Evolutionary conservation across 2,888 invertebrate genomes (phyloP).

Genomic region (Eristalis tenax): DNA sequence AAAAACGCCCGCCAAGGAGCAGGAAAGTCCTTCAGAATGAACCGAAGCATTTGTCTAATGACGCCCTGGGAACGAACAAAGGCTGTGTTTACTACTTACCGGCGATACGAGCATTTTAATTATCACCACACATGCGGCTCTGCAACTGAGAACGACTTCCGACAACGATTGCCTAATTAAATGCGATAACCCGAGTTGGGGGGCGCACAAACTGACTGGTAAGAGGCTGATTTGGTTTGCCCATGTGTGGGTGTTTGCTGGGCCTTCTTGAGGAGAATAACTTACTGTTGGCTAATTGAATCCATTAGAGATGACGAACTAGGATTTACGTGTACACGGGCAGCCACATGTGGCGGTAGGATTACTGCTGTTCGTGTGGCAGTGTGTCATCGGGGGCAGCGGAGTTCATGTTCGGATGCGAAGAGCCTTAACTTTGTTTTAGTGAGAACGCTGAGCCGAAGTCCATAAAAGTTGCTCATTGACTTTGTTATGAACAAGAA

Average conservation of each 20-base stretch:
- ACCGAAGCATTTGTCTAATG: not conserved
- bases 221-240: not conserved
- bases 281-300: slow-evolving; percentile 36
- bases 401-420: not conserved
- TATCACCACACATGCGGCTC: slow-evolving; percentile 6
- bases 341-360: slow-evolving; percentile 1
- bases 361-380: not conserved
- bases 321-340: slow-evolving; percentile 7
- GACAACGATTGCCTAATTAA: slow-evolving; percentile 25
- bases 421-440: not conserved
- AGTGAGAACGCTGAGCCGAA: not conserved
- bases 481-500: not conserved
- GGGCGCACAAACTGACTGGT: slow-evolving; percentile 9
- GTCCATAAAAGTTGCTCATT: not conserved
- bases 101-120: slow-evolving; percentile 18
- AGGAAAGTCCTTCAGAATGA: not conserved
- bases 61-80: slow-evolving; percentile 12
- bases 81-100: slow-evolving; percentile 10
- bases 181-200: slow-evolving; percentile 15
- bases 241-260: not conserved
- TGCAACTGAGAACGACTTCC: slow-evolving; percentile 2
- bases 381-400: not conserved
- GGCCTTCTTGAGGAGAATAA: not conserved
- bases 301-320: slow-evolving; percentile 36
- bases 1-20: not conserved